Conservation (phyloP, 2,888 invertebrate genomes). For the Lasioglossum figueresi region DNA sequence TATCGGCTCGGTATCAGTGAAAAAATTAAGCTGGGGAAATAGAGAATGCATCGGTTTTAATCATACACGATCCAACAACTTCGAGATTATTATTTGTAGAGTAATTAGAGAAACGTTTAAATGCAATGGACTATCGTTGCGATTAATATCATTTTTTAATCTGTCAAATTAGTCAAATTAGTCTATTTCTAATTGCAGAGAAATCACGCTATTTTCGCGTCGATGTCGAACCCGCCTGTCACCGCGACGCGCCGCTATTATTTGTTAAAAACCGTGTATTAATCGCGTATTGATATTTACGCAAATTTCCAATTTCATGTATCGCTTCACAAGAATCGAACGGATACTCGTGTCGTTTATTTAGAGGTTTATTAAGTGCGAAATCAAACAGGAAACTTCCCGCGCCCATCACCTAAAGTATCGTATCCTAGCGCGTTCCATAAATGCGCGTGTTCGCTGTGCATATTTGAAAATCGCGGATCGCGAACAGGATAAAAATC, state of each 20-base stretch:
- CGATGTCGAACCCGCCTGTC: background rate
- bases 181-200: background rate
- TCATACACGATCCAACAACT: background rate
- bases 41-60: background rate
- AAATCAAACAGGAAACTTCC: background rate
- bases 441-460: background rate
- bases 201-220: background rate
- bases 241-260: background rate
- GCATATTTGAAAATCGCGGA: background rate
- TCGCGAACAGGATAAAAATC: background rate
- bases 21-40: background rate
- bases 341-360: background rate
- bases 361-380: background rate
- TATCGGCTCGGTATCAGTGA: background rate
- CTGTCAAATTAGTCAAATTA: background rate
- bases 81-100: background rate
- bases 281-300: background rate
- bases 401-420: background rate
- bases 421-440: background rate
- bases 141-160: background rate
- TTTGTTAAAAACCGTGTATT: background rate
- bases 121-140: background rate
- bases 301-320: background rate
- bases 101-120: background rate
- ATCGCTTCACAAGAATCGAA: background rate